Evolutionary conservation across 2,797 vertebrate species (phyloP).

Genomic region (Neosalanx taihuensis): DNA sequence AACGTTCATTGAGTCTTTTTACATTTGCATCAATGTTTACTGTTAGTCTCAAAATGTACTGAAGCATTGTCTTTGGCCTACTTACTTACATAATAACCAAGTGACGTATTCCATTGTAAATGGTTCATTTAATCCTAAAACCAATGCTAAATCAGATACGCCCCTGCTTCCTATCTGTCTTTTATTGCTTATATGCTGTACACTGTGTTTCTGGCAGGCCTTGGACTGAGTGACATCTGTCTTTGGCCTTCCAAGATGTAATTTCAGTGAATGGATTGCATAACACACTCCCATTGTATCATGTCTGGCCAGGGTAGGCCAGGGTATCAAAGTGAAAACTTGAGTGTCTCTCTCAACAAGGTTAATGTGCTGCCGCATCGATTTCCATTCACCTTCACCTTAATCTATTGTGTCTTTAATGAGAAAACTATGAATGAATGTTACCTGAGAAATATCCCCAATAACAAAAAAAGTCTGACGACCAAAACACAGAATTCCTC

Average conservation of each 20-base stretch:
- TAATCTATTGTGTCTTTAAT: not conserved
- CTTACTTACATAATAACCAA: not conserved
- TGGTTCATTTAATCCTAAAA: not conserved
- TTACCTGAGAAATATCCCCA: slow-evolving; percentile 1
- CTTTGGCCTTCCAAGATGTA: slow-evolving; percentile 28
- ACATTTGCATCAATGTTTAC: slow-evolving; percentile 48
- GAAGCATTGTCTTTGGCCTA: slow-evolving; percentile 1
- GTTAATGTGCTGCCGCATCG: not conserved
- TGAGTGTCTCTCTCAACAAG: slow-evolving; percentile 40
- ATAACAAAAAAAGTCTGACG: not conserved
- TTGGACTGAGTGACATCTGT: slow-evolving; percentile 4
- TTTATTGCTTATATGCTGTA: slow-evolving; percentile 12
- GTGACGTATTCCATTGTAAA: not conserved
- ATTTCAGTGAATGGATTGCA: slow-evolving; percentile 39
- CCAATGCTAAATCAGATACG: not conserved
- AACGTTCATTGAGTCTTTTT: slow-evolving; percentile 11
- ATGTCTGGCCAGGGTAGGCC: slow-evolving; percentile 19
- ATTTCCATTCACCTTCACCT: not conserved
- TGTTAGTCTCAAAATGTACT: slow-evolving; percentile 12
- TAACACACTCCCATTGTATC: slow-evolving; percentile 32
- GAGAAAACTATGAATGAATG: not conserved
- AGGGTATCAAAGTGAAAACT: slow-evolving; percentile 16
- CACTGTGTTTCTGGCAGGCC: not conserved
- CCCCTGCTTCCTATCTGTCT: slow-evolving; percentile 3
- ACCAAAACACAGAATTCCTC: not conserved